These are phyloP conservation scores for Andrena praecox DNA, from an alignment of 2,888 invertebrate species.

Conservation along the genomic window DNA sequence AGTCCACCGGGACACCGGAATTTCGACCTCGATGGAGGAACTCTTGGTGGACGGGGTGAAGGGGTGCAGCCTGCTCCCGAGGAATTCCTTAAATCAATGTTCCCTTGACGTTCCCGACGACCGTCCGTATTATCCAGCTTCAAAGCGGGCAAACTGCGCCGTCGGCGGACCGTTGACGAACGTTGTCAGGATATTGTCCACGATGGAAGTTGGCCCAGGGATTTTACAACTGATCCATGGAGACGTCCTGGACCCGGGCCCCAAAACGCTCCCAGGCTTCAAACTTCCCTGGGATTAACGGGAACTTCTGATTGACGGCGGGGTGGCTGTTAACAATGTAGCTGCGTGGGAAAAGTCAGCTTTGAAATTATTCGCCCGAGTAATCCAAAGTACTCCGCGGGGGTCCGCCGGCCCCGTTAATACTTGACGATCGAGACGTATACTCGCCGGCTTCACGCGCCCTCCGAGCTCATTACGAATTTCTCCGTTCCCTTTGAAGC, in stretches of 20 bases:
- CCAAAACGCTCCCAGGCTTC: not conserved
- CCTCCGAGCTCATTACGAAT: slow-evolving; percentile 57
- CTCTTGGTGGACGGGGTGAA: not conserved
- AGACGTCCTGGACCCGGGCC: no score
- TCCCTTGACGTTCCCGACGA: not conserved
- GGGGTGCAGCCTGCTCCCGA: not conserved
- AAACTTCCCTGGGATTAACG: not conserved
- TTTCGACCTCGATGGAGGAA: slow-evolving; percentile 18
- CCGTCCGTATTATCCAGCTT: slow-evolving; percentile 26
- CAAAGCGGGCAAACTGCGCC: not conserved
- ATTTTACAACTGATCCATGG: not conserved
- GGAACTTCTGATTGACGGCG: slow-evolving; percentile 10
- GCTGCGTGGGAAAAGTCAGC: not conserved
- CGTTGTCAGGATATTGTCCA: not conserved
- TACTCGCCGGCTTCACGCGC: slow-evolving; percentile 45
- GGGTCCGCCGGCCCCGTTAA: slow-evolving; percentile 42
- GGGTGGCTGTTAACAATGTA: slow-evolving; percentile 9
- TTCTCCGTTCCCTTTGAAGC: slow-evolving; percentile 36
- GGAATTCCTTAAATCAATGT: slow-evolving; percentile 51
- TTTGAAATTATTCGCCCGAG: slow-evolving; percentile 55
- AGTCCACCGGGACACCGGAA: not conserved
- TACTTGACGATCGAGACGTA: slow-evolving; percentile 59
- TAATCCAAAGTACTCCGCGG: slow-evolving; percentile 44
- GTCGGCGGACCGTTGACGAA: not conserved
- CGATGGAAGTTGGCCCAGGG: slow-evolving; percentile 13